Evolutionary conservation across 1,140 invertebrate genomes (phyloP), one percentile per base, ranked within the genome.

Genomic region (Onthophagus taurus): DNA sequence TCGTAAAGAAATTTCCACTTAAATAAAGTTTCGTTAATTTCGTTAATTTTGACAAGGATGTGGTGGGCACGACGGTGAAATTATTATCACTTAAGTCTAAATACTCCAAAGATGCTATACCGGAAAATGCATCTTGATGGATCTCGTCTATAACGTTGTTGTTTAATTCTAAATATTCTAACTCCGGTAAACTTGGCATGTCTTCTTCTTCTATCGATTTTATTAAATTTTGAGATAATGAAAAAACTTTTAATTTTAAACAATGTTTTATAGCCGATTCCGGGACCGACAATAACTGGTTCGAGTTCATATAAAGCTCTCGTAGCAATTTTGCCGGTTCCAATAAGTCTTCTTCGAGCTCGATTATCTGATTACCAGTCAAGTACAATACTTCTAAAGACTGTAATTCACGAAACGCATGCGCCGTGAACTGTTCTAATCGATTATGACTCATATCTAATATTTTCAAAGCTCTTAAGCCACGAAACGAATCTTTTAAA

Each of bases 11-110:
- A 67, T 91, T 91, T 29, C 79, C 77, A 55, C 78, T 83, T 46
- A 89, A 66, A 50, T 81, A 76, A 45, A 90, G 71, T 56, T 74
- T 74, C 30, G 75, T 76, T 26, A 90, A 73, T 54, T 83, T 78
- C 44, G 75, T 75, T 54, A 89, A 68, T 66, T 83, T 83, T 4
- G 82, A 75, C 29, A 90, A 64, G 38, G 83, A 75, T 24, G 71
- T 68, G 14, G 83, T 87, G 39, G 85, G 85, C 39, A 89, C 76
- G 37, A 69, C 68, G 45, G 83, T 84, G 52, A 89, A 70, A 65
- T 87, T 87, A 62, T 89, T 89, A 52, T 84, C 79, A 38, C 83
- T 81, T 39, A 94, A 64, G 62, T 89, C 78, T 35, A 93, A 68
- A 52, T 76, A 70, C 31, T 80, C 71, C 2, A 94, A 59, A 24